Percentiles rank a stretch among this genome's conserved stretches.
phyloP scores from a whole-genome alignment of 2,797 vertebrate species.

The Hoplostethus atlanticus region DNA sequence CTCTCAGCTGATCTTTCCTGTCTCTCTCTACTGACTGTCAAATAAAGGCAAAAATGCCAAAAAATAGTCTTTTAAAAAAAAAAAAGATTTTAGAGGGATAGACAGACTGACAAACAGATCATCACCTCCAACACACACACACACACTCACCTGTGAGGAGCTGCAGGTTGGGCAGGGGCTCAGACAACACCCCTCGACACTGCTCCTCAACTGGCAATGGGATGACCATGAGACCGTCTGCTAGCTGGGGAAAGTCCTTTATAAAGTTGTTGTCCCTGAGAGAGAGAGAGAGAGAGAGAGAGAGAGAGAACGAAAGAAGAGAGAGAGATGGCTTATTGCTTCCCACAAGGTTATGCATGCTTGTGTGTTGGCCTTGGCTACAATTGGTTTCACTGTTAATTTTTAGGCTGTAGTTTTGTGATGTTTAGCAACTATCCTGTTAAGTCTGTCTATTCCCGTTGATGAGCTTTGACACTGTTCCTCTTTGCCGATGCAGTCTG shows the following conservation, averaged over 20 bases:
- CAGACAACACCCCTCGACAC: conserved; percentile 94
- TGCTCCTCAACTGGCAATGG: conserved; percentile 97
- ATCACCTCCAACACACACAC: not conserved
- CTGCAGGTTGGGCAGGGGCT: conserved; percentile 93
- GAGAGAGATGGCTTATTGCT: not conserved
- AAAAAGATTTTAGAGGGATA: not conserved
- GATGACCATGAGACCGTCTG: conserved; percentile 95
- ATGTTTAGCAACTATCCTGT: no score
- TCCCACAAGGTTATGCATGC: no score
- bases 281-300: not conserved
- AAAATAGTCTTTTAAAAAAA: no score
- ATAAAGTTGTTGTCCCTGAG: conserved; percentile 98
- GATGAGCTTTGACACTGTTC: no score
- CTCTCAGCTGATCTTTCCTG: no score
- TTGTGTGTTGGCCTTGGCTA: no score
- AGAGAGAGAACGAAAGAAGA: not conserved
- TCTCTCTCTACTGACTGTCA: no score
- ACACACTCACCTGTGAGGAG: conserved; percentile 90
- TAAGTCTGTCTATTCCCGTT: no score
- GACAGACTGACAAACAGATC: not conserved
- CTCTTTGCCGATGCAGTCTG: no score
- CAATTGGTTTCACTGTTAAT: no score
- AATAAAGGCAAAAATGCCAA: no score
- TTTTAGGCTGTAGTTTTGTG: no score
- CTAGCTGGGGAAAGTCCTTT: conserved; percentile 97